Conservation (phyloP, 2,113 vertebrate genomes). For the Zapus hudsonius region DNA sequence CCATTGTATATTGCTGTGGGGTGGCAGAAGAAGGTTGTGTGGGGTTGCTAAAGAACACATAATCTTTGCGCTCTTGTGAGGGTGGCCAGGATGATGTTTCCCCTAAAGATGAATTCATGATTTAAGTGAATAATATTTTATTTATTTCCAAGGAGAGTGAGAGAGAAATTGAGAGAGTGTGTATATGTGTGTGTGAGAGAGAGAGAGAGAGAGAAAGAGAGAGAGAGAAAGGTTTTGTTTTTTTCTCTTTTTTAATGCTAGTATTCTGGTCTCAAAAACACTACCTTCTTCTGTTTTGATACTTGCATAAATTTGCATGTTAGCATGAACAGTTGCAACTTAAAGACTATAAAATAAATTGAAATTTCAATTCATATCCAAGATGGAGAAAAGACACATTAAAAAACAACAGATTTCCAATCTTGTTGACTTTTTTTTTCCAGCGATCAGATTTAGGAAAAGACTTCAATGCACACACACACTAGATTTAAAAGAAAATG, state of each 20-base stretch:
- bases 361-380: slow-evolving; percentile 74
- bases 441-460: slow-evolving; percentile 68
- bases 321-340: slow-evolving; percentile 72
- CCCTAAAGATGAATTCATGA: slow-evolving; percentile 35
- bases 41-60: neutral
- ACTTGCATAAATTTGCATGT: slow-evolving; percentile 80
- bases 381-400: slow-evolving; percentile 71
- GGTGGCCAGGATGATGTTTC: neutral
- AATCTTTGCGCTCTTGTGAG: neutral
- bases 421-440: slow-evolving; percentile 54
- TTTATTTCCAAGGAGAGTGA: too few species aligned
- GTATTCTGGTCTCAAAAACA: slow-evolving; percentile 72
- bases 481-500: neutral
- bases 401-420: slow-evolving; percentile 76
- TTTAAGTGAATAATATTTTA: slow-evolving; percentile 46
- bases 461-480: slow-evolving; percentile 60
- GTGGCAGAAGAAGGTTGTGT: neutral
- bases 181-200: too few species aligned
- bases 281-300: slow-evolving; percentile 74
- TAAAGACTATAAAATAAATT: slow-evolving; percentile 75
- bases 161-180: too few species aligned
- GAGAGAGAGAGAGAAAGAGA: too few species aligned
- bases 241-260: slow-evolving; percentile 2
- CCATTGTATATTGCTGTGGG: slow-evolving; percentile 26
- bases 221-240: slow-evolving; percentile 47